Evolutionary conservation across 2,797 vertebrate species (phyloP).

Genomic region (Syndactyla subalaris): DNA sequence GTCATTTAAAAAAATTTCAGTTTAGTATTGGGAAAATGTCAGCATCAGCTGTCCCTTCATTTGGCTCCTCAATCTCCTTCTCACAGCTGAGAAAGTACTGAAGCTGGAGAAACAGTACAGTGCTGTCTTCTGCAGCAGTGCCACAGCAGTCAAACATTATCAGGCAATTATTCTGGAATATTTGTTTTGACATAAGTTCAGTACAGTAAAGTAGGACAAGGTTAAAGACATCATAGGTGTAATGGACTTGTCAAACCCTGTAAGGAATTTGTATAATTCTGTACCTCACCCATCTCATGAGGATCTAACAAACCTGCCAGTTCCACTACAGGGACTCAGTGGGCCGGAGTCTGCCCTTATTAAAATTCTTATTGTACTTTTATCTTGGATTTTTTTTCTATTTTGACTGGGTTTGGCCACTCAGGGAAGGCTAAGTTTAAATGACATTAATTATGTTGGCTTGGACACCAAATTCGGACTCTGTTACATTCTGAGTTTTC

Average conservation of each 20-base stretch:
- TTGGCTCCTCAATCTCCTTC: neutral
- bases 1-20: neutral
- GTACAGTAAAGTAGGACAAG: conserved; percentile 28
- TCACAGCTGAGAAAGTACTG: neutral
- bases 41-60: neutral
- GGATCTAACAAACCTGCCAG: neutral
- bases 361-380: neutral
- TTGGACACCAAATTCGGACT: neutral
- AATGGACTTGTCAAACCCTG: conserved; percentile 48
- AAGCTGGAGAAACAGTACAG: neutral
- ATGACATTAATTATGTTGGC: neutral
- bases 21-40: neutral
- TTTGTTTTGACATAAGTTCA: conserved; percentile 13
- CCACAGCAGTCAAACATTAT: neutral
- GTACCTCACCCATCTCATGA: neutral
- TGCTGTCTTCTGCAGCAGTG: neutral
- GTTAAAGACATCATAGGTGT: conserved; percentile 53
- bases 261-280: conserved; percentile 7
- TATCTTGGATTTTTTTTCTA: neutral
- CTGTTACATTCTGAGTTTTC: neutral
- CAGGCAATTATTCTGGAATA: conserved; percentile 36
- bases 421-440: neutral
- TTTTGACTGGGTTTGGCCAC: neutral
- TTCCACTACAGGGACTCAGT: neutral
- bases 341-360: neutral